Evolutionary conservation across 2,888 invertebrate genomes (phyloP).

Genomic region (Drosophila diplacantha): DNA sequence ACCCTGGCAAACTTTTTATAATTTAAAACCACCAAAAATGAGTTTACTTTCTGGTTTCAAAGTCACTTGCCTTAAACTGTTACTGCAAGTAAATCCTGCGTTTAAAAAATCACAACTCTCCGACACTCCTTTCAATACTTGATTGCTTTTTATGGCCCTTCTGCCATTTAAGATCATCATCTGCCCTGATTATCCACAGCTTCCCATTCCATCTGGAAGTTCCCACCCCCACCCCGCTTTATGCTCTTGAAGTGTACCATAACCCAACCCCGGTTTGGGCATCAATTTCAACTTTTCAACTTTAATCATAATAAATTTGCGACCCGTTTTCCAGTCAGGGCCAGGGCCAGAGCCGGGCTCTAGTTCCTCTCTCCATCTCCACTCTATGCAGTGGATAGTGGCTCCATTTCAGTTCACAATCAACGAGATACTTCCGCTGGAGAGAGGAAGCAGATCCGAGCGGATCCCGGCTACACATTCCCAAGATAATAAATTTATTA

Average conservation of each 20-base stretch:
- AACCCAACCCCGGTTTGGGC: conserved; percentile 36
- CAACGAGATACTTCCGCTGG: conserved; percentile 65
- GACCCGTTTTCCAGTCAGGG: conserved; percentile 50
- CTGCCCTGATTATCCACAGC: conserved; percentile 58
- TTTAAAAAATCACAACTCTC: neutral
- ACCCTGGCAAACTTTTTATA: neutral
- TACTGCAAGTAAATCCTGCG: neutral
- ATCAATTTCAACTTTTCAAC: conserved; percentile 72
- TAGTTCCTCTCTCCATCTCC: neutral
- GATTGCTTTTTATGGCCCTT: conserved; percentile 28
- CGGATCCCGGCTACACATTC: conserved; percentile 44
- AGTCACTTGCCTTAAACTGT: neutral
- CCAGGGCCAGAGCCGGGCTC: conserved; percentile 13
- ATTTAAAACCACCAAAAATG: neutral
- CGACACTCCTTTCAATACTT: conserved; percentile 1
- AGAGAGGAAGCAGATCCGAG: conserved; percentile 19
- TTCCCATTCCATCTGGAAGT: neutral
- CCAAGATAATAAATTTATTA: conserved; percentile 75
- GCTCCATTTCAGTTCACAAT: conserved; percentile 65
- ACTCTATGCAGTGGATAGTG: conserved; percentile 1
- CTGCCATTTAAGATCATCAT: conserved; percentile 65
- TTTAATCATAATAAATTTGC: conserved; percentile 71
- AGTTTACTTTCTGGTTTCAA: too few relatives aligned
- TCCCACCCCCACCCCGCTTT: conserved; percentile 26
- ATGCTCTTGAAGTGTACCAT: neutral